These are phyloP conservation scores for Meganola albula DNA, from an alignment of 2,888 invertebrate species.

Conservation along the genomic window DNA sequence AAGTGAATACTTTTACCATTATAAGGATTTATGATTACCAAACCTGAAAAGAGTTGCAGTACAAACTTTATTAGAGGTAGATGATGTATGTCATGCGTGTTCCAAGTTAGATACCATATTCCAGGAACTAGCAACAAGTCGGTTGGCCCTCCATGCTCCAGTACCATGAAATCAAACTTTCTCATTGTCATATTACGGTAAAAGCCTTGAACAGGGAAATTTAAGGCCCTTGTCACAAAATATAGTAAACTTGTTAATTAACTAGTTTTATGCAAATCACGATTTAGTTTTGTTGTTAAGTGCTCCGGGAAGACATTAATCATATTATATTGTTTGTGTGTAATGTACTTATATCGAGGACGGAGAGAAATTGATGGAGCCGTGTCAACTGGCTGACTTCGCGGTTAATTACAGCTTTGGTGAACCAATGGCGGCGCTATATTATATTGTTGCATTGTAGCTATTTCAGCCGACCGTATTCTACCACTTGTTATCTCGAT, in stretches of 20 bases:
- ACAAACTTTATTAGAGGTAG: no score
- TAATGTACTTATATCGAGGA: conserved; percentile 55
- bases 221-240: conserved; percentile 11
- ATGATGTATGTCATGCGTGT: no score
- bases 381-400: conserved; percentile 59
- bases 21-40: no score
- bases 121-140: no score
- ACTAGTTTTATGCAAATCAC: conserved; percentile 72
- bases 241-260: conserved; percentile 58
- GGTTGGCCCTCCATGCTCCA: no score
- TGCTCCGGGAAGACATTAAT: conserved; percentile 63
- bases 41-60: no score
- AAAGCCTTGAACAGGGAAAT: neutral
- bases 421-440: no score
- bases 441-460: conserved; percentile 11
- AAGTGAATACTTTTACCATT: no score
- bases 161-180: no score
- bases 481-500: conserved; percentile 23
- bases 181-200: no score
- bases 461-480: conserved; percentile 19
- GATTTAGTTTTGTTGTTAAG: conserved; percentile 55
- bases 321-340: conserved; percentile 68
- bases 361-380: conserved; percentile 63
- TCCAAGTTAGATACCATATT: no score
- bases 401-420: conserved; percentile 64